These are phyloP conservation scores for Apotomis betuletana DNA, from an alignment of 2,888 invertebrate species.

Conservation along the genomic window DNA sequence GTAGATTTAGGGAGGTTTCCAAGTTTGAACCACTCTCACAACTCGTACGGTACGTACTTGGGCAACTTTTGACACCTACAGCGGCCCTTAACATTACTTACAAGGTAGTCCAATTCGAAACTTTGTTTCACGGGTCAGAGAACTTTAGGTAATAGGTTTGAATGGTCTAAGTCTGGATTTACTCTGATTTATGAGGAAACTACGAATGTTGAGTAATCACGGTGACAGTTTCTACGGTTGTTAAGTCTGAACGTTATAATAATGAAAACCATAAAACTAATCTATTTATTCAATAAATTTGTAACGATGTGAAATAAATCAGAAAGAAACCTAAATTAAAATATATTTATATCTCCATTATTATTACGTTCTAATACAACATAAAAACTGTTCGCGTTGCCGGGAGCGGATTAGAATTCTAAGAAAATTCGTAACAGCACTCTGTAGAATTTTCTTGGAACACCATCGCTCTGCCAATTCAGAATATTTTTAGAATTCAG, in stretches of 20 bases:
- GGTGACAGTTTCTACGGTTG: background rate
- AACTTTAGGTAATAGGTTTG: conserved; percentile 36
- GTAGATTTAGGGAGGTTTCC: conserved; percentile 38
- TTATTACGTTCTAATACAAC: no score
- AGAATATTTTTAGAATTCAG: no score
- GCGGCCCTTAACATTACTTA: conserved; percentile 38
- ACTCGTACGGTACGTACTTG: conserved; percentile 33
- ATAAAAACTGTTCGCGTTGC: no score
- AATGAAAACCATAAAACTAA: no score
- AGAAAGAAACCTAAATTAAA: no score
- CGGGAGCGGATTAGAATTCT: no score
- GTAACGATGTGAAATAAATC: no score
- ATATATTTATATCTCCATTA: no score
- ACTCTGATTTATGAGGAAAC: conserved; percentile 15
- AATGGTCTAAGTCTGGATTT: conserved; percentile 33
- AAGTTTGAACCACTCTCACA: conserved; percentile 35
- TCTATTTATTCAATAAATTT: no score
- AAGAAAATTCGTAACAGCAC: no score
- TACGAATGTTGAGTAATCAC: background rate
- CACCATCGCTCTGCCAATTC: no score
- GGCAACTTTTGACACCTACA: conserved; percentile 41
- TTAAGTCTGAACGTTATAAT: background rate
- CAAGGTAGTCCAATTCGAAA: conserved; percentile 36
- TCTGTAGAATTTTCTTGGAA: no score
- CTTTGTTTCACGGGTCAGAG: conserved; percentile 35